Base-by-base conservation (phyloP, 2,113 vertebrate species). In the Oreocharis arfaki region DNA sequence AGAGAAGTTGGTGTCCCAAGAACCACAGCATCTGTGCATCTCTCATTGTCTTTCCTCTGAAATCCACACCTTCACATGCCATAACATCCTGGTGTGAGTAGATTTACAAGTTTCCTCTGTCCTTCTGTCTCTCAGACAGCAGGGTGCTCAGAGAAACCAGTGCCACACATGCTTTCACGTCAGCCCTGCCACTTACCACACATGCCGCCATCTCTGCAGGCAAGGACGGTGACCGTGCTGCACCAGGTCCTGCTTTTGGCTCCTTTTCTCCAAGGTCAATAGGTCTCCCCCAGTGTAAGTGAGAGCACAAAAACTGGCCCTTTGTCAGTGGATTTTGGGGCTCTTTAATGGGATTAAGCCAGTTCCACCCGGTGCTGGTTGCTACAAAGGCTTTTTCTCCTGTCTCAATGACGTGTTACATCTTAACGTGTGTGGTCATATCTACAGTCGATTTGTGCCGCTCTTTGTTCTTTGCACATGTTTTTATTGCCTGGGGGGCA, bases 351-450 rank as follows among this genome's bases (percentile, higher is more conserved):
- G 82, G 94, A 95, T 96, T 96, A 96, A 84, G 55, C 78, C 75
- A 90, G 78, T 85, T 94, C 59, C 78, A 94, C 59, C 82, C 84
- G 67, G 84, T 19, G 46, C 79, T 94, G 69, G 56, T 87, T 93
- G 39, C 68, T 95, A 86, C 95, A 90, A 95, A 94, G 60, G 33
- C 59, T 93, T 95, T 96, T 95, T 94, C 93, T 95, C 82, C 90
- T 74, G 75, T 80, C 71, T 83, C 85, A 63, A 55, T 96, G 85
- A 95, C 41, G 56, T 90, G 79, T 84, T 94, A 64, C 71, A 81
- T 92, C 80, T 95, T 95, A 93, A 95, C 32, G 56, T 96, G 96
- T 97, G 93, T 96, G 95, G 95, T 70, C 95, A 96, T 94, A 96
- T 96, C 95, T 95, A 93, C 82, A 94, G 85, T 93, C 33, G n/a